A percentile compares a stretch with the other conserved stretches of the same genome.
These are phyloP conservation scores for Hepsetus odoe DNA, from an alignment of 2,113 vertebrate species.

Conservation along the genomic window DNA sequence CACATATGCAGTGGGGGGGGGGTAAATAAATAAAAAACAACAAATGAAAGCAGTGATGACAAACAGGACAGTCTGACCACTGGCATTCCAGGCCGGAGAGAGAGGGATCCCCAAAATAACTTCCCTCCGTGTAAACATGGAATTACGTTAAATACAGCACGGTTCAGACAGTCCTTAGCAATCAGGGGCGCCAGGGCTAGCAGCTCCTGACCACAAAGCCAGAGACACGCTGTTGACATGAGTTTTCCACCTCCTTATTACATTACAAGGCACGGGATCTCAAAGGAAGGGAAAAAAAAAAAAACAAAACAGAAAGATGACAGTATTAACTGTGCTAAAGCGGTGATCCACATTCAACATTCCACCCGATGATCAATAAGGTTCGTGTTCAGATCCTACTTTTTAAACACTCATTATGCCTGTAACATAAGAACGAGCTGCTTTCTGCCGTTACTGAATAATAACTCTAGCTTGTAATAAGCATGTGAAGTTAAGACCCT, in stretches of 20 bases:
- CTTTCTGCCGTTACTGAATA: neutral
- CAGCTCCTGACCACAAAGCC: slow-evolving; percentile 39
- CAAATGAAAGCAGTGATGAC: slow-evolving; percentile 42
- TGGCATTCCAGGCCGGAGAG: slow-evolving; percentile 47
- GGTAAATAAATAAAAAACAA: slow-evolving; percentile 30
- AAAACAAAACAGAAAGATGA: neutral
- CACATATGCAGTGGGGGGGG: neutral
- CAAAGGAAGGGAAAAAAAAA: neutral
- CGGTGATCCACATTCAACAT: neutral
- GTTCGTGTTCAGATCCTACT: no score
- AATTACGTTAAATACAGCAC: slow-evolving; percentile 49
- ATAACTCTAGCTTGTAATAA: neutral
- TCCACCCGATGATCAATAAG: no score
- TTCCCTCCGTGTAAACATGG: slow-evolving; percentile 46
- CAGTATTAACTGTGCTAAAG: neutral
- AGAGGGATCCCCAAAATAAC: slow-evolving; percentile 50
- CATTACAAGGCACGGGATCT: slow-evolving; percentile 5
- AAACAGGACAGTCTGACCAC: slow-evolving; percentile 51
- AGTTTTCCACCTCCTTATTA: slow-evolving; percentile 27
- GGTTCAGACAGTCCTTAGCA: slow-evolving; percentile 37
- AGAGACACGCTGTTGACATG: slow-evolving; percentile 11
- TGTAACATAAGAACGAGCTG: no score
- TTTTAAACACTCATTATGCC: no score
- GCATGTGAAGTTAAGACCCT: neutral
- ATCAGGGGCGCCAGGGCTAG: slow-evolving; percentile 31